Evolutionary conservation across 2,797 vertebrate genomes (phyloP).

Genomic region (Podargus strigoides): DNA sequence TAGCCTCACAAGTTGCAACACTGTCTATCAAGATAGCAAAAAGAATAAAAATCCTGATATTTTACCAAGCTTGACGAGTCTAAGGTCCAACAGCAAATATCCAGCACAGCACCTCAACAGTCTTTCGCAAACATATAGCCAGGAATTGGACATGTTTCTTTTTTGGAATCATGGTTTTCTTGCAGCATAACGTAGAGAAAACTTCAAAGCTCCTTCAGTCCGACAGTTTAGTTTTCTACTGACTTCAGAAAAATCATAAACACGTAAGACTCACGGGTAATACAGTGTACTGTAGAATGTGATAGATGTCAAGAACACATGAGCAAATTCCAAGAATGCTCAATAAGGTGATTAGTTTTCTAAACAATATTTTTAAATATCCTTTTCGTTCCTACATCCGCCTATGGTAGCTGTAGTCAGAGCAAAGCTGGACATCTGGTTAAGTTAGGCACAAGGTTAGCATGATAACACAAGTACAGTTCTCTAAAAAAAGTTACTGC

Average conservation of each 20-base stretch:
- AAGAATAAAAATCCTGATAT: not conserved
- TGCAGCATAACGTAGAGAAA: not conserved
- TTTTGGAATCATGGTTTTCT: not conserved
- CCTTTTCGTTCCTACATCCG: not conserved
- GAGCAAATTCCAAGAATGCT: not conserved
- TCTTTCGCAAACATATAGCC: not conserved
- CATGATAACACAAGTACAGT: not conserved
- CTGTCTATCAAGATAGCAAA: not conserved
- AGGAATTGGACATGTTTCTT: not conserved
- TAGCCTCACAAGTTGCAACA: not conserved
- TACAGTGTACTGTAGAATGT: rapidly evolving
- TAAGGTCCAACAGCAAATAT: not conserved
- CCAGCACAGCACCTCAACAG: not conserved
- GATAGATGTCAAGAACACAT: rapidly evolving
- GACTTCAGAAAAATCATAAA: not conserved
- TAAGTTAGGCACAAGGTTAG: not conserved
- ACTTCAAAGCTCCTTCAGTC: not conserved
- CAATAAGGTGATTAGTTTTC: not conserved
- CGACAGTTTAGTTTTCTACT: not conserved
- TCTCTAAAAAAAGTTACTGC: not conserved
- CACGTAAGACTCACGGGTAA: not conserved
- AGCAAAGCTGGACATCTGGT: not conserved
- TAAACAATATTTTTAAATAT: not conserved
- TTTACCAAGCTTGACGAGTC: not conserved
- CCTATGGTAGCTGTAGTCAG: not conserved